A percentile compares a stretch with the other conserved stretches of the same genome.
These are phyloP conservation scores for Xenus cinereus DNA, from an alignment of 2,113 vertebrate genomes.

Conservation along the genomic window DNA sequence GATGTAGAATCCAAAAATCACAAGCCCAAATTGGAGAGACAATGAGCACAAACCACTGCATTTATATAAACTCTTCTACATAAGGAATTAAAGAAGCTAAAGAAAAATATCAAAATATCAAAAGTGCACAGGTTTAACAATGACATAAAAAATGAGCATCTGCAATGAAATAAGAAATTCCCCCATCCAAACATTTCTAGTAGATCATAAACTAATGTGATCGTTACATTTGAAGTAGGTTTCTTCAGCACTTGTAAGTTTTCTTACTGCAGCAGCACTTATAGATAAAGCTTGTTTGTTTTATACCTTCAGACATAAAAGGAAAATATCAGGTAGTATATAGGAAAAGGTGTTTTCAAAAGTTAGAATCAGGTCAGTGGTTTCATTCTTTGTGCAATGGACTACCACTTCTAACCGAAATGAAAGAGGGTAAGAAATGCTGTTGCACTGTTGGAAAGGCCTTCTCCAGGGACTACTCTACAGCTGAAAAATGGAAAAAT, in stretches of 20 bases:
- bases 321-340: conserved; percentile 62
- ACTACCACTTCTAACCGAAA: conserved; percentile 57
- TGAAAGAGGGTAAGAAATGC: conserved; percentile 70
- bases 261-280: conserved; percentile 81
- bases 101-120: conserved; percentile 83
- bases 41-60: conserved; percentile 77
- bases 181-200: conserved; percentile 45
- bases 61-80: conserved; percentile 79
- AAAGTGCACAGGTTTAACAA: conserved; percentile 92
- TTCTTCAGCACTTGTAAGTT: conserved; percentile 81
- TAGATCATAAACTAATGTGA: conserved; percentile 49
- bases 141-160: conserved; percentile 70
- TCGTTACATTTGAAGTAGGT: conserved; percentile 54
- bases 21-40: conserved; percentile 55
- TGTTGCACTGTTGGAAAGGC: conserved; percentile 78
- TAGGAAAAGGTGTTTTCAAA: conserved; percentile 35
- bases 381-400: conserved; percentile 77
- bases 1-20: conserved; percentile 55
- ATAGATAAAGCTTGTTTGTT: conserved; percentile 69
- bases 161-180: conserved; percentile 61
- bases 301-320: conserved; percentile 57
- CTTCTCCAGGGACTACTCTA: conserved; percentile 84
- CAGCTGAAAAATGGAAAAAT: conserved; percentile 88
- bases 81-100: conserved; percentile 77
- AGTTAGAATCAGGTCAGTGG: conserved; percentile 66